Evolutionary conservation across 2,888 invertebrate species (phyloP).

Genomic region (Melikaiella ostensackeni): DNA sequence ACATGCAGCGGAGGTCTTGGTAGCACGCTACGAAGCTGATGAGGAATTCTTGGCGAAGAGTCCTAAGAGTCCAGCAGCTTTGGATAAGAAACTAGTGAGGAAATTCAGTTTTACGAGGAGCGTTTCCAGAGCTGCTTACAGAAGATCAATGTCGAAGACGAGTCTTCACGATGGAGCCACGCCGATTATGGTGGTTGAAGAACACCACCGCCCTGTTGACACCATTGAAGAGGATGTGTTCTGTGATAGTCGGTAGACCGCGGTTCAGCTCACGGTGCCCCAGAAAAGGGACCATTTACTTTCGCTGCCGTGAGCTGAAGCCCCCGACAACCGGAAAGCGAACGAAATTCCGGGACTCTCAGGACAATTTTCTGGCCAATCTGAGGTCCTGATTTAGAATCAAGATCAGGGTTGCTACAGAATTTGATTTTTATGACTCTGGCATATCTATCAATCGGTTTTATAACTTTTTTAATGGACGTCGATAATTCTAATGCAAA

Average conservation of each 20-base stretch:
- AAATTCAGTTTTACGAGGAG: slow-evolving; percentile 81
- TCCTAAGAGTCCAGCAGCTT: slow-evolving; percentile 76
- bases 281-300: slow-evolving; percentile 65
- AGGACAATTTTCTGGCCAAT: slow-evolving; percentile 4
- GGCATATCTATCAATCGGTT: too few relatives aligned
- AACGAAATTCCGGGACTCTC: slow-evolving; percentile 14
- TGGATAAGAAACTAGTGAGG: slow-evolving; percentile 79
- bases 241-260: slow-evolving; percentile 74
- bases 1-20: slow-evolving; percentile 81
- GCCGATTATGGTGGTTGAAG: slow-evolving; percentile 79
- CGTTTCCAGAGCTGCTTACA: slow-evolving; percentile 79
- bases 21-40: slow-evolving; percentile 72
- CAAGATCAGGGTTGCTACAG: neutral
- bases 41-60: slow-evolving; percentile 75
- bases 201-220: slow-evolving; percentile 63
- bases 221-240: slow-evolving; percentile 72
- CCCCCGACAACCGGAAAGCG: slow-evolving; percentile 48
- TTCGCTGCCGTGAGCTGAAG: slow-evolving; percentile 68
- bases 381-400: slow-evolving; percentile 34
- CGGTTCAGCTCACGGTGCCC: slow-evolving; percentile 69
- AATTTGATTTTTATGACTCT: neutral
- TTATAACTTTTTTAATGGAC: too few relatives aligned
- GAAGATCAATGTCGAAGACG: slow-evolving; percentile 78
- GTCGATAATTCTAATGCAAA: too few relatives aligned
- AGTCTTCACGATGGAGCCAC: slow-evolving; percentile 80